Base-by-base conservation (phyloP, 1,140 invertebrate genomes). In the Mercenaria mercenaria region DNA sequence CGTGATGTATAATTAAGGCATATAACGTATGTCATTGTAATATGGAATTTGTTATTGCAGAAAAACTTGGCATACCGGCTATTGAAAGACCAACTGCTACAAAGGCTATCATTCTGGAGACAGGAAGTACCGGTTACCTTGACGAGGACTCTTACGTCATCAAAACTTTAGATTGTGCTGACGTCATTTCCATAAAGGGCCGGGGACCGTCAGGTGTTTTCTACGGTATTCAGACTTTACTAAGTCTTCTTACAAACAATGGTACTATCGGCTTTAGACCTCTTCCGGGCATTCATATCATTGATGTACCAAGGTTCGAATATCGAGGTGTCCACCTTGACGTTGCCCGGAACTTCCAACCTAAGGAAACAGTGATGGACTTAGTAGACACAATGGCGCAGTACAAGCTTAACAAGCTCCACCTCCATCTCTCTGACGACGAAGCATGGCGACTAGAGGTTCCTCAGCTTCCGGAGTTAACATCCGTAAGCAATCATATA, bases 271-370 rank as follows among this genome's bases (percentile, higher is more conserved):
- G 47, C 23, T 34, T 77, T 59, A 26, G 84, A 61, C 56, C n/a
- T 29, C n/a, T 93, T 47, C 91, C 88, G 26, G 82, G 92, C 15
- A 52, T 86, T 4, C 64, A 52, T 13, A 86, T 94, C 0, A 83
- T 47, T 37, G 94, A 95, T 74, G 87, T 83, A 39, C 94, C 94
- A 18, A 50, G 83, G 29, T 95, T 92, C 61, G 52, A 79, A 26
- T 96, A 94, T 83, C 89, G 95, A 13, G 95, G 95, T 0, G 91
- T 95, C 82, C 91, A 95, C 88, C 32, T 96, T 0, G 95, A 96
- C 83, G 94, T 95, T 4, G 92, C 91, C 0, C 91, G 95, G 37
- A 95, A 96, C 90, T 96, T 96, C 77, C 91, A 93, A 15, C 52
- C 81, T 8, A 94, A 93, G 84, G 90, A 92, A 18, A 90, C 92